Evolutionary conservation across 2,888 invertebrate species (phyloP), one percentile per base, ranked within the genome.

Genomic region (Antheraea assamensis): DNA sequence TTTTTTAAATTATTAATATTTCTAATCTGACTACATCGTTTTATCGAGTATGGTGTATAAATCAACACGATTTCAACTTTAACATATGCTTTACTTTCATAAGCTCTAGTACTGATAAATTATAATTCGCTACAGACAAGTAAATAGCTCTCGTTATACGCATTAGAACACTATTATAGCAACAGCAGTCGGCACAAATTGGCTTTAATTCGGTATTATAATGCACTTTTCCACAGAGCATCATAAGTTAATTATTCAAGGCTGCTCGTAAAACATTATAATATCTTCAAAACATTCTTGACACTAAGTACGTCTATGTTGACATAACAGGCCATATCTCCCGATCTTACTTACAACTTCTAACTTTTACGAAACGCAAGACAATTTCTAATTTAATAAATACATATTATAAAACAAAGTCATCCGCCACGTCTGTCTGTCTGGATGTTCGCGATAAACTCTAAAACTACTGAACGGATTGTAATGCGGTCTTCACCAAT

Each of bases 301-400:
- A 68, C 66, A 68, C 35, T 68, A 68, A 68, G 35, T 35, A 68
- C 31, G 15, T 61, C 58, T 58, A 58, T 58, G 31, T 31, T 66
- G 31, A 3, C 66, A 66, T 19, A 31, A 8, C 66, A 19, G 5
- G 31, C 31, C 19, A 19, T 66, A 58, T 52, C 24, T 2, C 19
- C 52, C 1, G n/a, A n/a, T n/a, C n/a, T n/a, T n/a, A 66, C 52
- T 27, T 27, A 61, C 27, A 31, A 19, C 52, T 35, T 31, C 68
- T 27, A 31, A 52, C 52, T 52, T 31, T 68, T 31, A 27, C 27
- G 75, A 74, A 74, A 77, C 78, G 77, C 77, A 76, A 75, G 76
- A 78, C 79, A 79, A 75, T 85, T 88, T 91, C 88, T 89, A 90
- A 90, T 91, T 88, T 88, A 88, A 90, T n/a, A n/a, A n/a, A n/a